Evolutionary conservation across 2,888 invertebrate genomes (phyloP), one percentile per base, ranked within the genome.

Genomic region (Apamea epomidion): DNA sequence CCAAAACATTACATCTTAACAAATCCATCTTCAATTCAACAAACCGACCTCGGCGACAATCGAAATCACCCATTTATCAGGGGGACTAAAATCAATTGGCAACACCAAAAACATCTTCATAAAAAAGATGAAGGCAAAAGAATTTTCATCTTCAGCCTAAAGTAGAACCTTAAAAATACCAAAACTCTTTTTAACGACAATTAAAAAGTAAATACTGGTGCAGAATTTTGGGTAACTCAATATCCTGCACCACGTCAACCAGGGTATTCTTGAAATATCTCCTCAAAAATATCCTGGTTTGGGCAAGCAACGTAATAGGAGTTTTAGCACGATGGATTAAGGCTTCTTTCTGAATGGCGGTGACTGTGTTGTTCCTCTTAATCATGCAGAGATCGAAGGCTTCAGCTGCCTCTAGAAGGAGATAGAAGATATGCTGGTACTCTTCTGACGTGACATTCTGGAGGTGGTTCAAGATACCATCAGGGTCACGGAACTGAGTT

Each of bases 311-410:
- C 0, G 98, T 96, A 80, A 98, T 95, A 0, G 98, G 98, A 45
- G 97, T 97, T 79, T 97, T 97, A 18, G 98, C 98, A 8, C 98
- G 97, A 81, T 98, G 96, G 75, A 98, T 97, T 64, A 98, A 95
- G 51, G 97, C 92, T 60, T 97, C 95, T 91, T 98, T 98, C 93
- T 98, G 98, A 18, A 97, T 97, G 3, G 97, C 96, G 0, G 97
- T 98, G 1, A 99, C 93, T 4, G 97, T 97, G 76, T 97, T 97
- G 91, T 98, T 98, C 88, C 98, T 97, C 88, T 98, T 97, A 74
- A 99, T 98, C 98, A 98, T 98, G 91, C 98, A 98, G 1, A 98
- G 97, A 92, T 98, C 98, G 93, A 98, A 99, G 16, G 98, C 97
- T 93, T 98, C 98, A 0, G 98, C 98, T 0, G 98, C 98, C 89